Conservation (phyloP, 2,113 vertebrate genomes). For the Psilopsiagon aurifrons region DNA sequence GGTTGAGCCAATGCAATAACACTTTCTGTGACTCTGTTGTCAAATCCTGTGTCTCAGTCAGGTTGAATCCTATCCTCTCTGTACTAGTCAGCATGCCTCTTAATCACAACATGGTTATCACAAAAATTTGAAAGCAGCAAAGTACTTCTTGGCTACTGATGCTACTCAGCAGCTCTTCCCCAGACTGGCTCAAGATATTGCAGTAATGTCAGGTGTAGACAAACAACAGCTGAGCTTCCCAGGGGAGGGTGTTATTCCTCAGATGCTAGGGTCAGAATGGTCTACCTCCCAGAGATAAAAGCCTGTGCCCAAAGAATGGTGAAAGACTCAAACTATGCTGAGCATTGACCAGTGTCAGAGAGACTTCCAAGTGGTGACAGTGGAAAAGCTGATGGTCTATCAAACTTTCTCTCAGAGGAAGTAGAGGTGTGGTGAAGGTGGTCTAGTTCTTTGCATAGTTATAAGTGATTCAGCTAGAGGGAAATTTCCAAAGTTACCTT, state of each 20-base stretch:
- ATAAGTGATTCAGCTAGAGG: not conserved
- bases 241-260: not conserved
- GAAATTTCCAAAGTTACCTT: not conserved
- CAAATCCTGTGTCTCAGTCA: not conserved
- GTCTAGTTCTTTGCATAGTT: not conserved
- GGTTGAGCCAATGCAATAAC: not conserved
- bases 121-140: not conserved
- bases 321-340: not conserved
- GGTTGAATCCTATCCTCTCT: not conserved
- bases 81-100: not conserved
- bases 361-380: not conserved
- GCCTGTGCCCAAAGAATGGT: not conserved
- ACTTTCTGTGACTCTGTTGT: not conserved
- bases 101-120: not conserved
- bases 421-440: not conserved
- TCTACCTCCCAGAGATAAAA: not conserved
- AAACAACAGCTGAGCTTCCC: not conserved
- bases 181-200: not conserved
- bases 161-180: not conserved
- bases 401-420: not conserved
- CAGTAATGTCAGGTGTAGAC: not conserved
- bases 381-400: not conserved
- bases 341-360: accelerated
- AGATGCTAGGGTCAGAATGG: not conserved
- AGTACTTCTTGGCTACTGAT: not conserved